Evolutionary conservation across 2,797 vertebrate genomes (phyloP), one percentile per base, ranked within the genome.

Genomic region (Avahi laniger): DNA sequence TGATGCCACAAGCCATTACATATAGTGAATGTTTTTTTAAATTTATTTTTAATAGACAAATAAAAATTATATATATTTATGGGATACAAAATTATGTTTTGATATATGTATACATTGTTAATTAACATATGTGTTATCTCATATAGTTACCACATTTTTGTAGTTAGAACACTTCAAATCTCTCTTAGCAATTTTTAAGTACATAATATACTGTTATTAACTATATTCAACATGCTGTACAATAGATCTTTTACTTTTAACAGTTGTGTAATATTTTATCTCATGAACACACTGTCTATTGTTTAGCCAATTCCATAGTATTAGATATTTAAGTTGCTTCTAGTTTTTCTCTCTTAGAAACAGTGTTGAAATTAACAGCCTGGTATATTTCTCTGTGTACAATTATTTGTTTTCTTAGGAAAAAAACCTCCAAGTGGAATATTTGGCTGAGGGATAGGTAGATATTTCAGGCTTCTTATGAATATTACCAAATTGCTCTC

Each of bases 321-420:
- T 82, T 82, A 82, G 61, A 85, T 9, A 85, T 85, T 76, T 95
- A 73, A 96, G 35, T 85, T 89, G 20, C 26, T 82, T 95, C 61
- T 96, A 81, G 48, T 67, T 89, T 89, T 92, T 43, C 41, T 76
- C 54, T 70, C 52, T 86, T 89, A 79, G 61, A 82, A 83, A 72
- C 26, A 78, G 20, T 67, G 48, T 61, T 95, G 69, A 86, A 82
- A 72, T 89, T 22, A 65, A 6, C 38, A 89, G 61, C 5, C 2
- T 48, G 57, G 54, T 75, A 59, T 61, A 82, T 93, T 89, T 17
- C 52, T 79, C 18, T 65, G 20, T 43, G 52, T 65, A 67, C 12
- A 89, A 63, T 82, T 93, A 93, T 89, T 93, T 89, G 63, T 92
- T 95, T 95, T 26, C 15, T 81, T 65, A 59, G 17, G 81, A 76